A percentile compares a stretch with the other conserved stretches of the same genome.
phyloP scores from a whole-genome alignment of 2,113 vertebrate species.

The Phycodurus eques region DNA sequence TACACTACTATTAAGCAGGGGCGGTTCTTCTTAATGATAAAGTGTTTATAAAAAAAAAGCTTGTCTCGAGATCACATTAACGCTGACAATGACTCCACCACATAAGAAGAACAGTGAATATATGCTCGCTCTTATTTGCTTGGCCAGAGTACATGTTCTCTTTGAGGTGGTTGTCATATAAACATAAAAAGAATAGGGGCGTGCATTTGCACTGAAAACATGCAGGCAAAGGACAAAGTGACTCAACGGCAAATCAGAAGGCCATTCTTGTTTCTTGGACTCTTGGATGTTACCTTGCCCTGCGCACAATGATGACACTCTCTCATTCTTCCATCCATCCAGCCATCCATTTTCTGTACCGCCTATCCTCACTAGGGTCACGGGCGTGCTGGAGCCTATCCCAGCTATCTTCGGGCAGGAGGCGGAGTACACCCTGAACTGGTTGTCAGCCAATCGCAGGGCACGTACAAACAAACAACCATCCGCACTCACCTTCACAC shows the following conservation, averaged over 20 bases:
- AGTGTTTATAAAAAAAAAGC: background rate
- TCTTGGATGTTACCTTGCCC: slow-evolving; percentile 38
- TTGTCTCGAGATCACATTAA: background rate
- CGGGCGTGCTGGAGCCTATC: too few species aligned
- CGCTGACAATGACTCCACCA: background rate
- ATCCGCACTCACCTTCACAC: too few species aligned
- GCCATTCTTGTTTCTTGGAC: slow-evolving; percentile 24
- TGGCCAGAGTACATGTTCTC: background rate
- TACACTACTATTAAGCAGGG: background rate
- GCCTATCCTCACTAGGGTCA: too few species aligned
- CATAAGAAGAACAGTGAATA: background rate
- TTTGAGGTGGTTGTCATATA: slow-evolving; percentile 13
- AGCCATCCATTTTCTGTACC: too few species aligned
- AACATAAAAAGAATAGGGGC: slow-evolving; percentile 30
- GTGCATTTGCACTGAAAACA: slow-evolving; percentile 38
- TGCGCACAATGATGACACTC: slow-evolving; percentile 54
- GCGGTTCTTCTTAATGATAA: background rate
- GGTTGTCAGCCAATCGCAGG: too few species aligned
- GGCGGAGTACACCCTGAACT: too few species aligned
- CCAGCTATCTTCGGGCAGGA: too few species aligned
- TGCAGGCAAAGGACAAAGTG: slow-evolving; percentile 7
- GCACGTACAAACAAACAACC: too few species aligned
- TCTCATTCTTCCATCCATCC: background rate
- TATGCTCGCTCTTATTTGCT: background rate
- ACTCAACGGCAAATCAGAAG: slow-evolving; percentile 26